Conservation (phyloP, 2,113 vertebrate species). For the Synchiropus splendidus region DNA sequence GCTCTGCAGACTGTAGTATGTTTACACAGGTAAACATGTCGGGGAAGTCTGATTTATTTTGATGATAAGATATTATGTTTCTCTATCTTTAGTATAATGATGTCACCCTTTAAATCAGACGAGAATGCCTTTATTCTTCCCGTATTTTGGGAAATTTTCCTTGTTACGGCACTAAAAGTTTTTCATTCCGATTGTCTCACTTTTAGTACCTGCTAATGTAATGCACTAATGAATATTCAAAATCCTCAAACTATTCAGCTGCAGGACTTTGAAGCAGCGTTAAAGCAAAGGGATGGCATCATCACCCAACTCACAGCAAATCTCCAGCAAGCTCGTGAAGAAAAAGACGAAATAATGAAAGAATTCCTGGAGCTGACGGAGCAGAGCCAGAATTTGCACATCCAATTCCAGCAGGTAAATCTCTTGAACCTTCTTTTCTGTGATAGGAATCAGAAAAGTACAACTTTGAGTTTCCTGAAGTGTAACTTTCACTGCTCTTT, state of each 20-base stretch:
- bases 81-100: too few species aligned
- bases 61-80: too few species aligned
- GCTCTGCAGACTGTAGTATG: too few species aligned
- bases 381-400: constrained; percentile 89
- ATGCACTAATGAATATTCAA: too few species aligned
- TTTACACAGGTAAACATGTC: too few species aligned
- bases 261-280: constrained; percentile 92
- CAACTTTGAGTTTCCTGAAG: not conserved
- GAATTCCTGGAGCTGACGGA: constrained; percentile 91
- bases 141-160: too few species aligned
- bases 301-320: constrained; percentile 95
- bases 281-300: constrained; percentile 92
- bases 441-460: not conserved
- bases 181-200: too few species aligned
- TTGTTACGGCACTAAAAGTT: too few species aligned
- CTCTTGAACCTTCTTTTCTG: not conserved
- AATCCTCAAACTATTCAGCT: constrained; percentile 73
- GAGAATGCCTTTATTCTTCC: too few species aligned
- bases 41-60: too few species aligned
- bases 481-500: not conserved
- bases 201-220: too few species aligned
- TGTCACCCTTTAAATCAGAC: too few species aligned
- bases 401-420: constrained; percentile 92
- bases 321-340: constrained; percentile 85
- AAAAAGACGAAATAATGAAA: constrained; percentile 90